Evolutionary conservation across 2,113 vertebrate species (phyloP).

Genomic region (Xenopus borealis): DNA sequence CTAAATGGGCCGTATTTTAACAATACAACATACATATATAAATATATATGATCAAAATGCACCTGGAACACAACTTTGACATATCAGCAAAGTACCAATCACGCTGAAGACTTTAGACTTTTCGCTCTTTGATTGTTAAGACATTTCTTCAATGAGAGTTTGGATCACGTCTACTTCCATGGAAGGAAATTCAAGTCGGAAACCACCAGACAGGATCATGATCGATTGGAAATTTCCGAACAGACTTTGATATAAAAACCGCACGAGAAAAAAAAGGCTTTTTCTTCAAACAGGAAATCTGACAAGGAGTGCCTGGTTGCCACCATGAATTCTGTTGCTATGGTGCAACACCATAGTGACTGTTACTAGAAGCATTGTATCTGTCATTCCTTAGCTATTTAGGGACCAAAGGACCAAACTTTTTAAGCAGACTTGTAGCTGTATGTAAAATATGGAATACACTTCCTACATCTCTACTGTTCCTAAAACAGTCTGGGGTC

Average conservation of each 20-base stretch:
- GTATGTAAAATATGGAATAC: slow-evolving; percentile 86
- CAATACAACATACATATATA: slow-evolving; percentile 69
- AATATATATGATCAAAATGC: slow-evolving; percentile 71
- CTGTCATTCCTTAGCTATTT: slow-evolving; percentile 99
- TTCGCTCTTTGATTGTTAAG: slow-evolving; percentile 72
- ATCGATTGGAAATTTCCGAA: slow-evolving; percentile 67
- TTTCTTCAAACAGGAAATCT: slow-evolving; percentile 66
- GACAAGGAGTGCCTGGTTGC: slow-evolving; percentile 89
- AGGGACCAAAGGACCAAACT: slow-evolving; percentile 99
- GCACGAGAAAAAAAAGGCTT: slow-evolving; percentile 56
- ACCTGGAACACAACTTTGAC: slow-evolving; percentile 79
- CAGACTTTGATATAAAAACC: slow-evolving; percentile 65
- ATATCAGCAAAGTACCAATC: slow-evolving; percentile 77
- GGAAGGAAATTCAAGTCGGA: slow-evolving; percentile 66
- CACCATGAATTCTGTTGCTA: slow-evolving; percentile 83
- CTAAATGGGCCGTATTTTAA: slow-evolving; percentile 84
- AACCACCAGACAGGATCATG: slow-evolving; percentile 64
- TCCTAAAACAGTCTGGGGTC: slow-evolving; percentile 83
- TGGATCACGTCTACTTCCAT: slow-evolving; percentile 73
- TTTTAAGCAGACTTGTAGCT: slow-evolving; percentile 99
- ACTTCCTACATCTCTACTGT: slow-evolving; percentile 81
- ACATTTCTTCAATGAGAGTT: slow-evolving; percentile 75
- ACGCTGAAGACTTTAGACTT: slow-evolving; percentile 80
- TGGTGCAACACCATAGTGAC: slow-evolving; percentile 73
- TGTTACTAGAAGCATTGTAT: slow-evolving; percentile 86